Evolutionary conservation across 2,888 invertebrate species (phyloP).

Genomic region (Argyresthia goedartella): DNA sequence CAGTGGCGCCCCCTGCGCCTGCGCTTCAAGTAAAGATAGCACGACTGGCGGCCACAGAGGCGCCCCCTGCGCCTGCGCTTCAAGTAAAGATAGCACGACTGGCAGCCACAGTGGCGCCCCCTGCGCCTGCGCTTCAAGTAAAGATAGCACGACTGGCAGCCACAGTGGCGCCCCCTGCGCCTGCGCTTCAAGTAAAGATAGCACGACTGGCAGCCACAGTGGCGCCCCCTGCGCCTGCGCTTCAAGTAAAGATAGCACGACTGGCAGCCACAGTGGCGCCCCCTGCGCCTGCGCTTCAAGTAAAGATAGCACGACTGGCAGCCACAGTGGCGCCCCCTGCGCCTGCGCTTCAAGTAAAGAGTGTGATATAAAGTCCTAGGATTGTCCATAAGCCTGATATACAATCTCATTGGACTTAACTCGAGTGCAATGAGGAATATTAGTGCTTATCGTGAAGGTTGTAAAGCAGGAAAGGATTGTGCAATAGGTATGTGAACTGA

Average conservation of each 20-base stretch:
- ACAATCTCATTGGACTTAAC: not conserved
- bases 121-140: too few relatives aligned
- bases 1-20: slow-evolving; percentile 49
- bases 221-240: slow-evolving; percentile 50
- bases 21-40: too few relatives aligned
- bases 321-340: slow-evolving; percentile 54
- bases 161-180: slow-evolving; percentile 51
- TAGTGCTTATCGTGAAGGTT: not conserved
- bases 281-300: too few relatives aligned
- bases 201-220: slow-evolving; percentile 56
- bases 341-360: slow-evolving; percentile 14
- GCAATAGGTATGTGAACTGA: not conserved
- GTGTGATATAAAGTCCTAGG: not conserved
- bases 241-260: too few relatives aligned
- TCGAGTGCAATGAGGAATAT: not conserved
- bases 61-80: slow-evolving; percentile 46
- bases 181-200: too few relatives aligned
- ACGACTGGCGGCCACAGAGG: slow-evolving; percentile 57
- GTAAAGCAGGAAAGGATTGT: not conserved
- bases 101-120: slow-evolving; percentile 59
- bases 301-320: slow-evolving; percentile 57
- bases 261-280: slow-evolving; percentile 58
- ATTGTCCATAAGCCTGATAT: not conserved
- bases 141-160: slow-evolving; percentile 58
- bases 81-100: slow-evolving; percentile 54